Conservation (phyloP, 2,797 vertebrate species). For the Borostomias antarcticus region DNA sequence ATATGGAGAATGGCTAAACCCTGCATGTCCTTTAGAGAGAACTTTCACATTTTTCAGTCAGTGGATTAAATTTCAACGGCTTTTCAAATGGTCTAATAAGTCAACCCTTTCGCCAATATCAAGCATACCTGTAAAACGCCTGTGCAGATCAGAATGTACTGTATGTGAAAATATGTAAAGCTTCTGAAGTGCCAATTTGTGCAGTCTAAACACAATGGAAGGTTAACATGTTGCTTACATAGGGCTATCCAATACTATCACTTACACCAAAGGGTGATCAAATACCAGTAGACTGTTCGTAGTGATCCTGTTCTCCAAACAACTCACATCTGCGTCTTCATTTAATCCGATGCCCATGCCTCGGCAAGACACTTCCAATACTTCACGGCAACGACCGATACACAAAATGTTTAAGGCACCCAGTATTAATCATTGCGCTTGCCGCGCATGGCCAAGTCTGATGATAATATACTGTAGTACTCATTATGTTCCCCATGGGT, state of each 20-base stretch:
- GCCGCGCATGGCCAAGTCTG: conserved; percentile 51
- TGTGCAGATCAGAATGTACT: too few relatives aligned
- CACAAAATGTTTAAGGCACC: too few relatives aligned
- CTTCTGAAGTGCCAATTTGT: too few relatives aligned
- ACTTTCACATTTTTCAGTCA: conserved; percentile 14
- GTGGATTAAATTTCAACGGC: conserved; percentile 30
- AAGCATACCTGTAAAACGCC: too few relatives aligned
- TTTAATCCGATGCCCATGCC: conserved; percentile 25
- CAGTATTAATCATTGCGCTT: conserved; percentile 65
- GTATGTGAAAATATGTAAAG: too few relatives aligned
- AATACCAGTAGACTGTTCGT: conserved; percentile 6
- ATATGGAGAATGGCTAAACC: conserved; percentile 39
- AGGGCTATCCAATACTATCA: conserved; percentile 12
- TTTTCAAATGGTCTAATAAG: neutral
- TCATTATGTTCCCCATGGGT: conserved; percentile 54
- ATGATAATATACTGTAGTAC: conserved; percentile 52
- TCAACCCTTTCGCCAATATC: conserved; percentile 12
- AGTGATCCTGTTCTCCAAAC: conserved; percentile 31
- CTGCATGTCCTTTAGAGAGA: conserved; percentile 33
- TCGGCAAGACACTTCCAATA: too few relatives aligned
- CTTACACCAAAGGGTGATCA: conserved; percentile 35
- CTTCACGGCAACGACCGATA: too few relatives aligned
- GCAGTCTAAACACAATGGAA: too few relatives aligned
- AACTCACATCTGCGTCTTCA: too few relatives aligned
- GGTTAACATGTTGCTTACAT: too few relatives aligned